Percentiles rank a stretch among this genome's conserved stretches.
Conservation (phyloP, 2,113 vertebrate genomes). For the Trogon surrucura region DNA sequence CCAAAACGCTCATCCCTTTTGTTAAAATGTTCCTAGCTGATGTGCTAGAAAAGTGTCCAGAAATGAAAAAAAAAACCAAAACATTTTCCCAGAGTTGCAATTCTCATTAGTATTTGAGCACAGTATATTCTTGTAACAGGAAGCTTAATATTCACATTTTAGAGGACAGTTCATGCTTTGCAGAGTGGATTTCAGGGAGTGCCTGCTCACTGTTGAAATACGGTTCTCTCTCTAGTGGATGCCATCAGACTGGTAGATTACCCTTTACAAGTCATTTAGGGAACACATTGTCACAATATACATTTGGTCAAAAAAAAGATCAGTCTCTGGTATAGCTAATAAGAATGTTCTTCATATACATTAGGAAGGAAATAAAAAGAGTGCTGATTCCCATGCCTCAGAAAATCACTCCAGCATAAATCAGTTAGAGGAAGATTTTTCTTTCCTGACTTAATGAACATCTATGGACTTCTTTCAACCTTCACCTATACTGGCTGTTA, state of each 20-base stretch:
- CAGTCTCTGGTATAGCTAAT: constrained; percentile 1
- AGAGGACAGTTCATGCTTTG: constrained; percentile 2
- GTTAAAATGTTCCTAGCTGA: constrained; percentile 39
- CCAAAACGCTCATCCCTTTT: constrained; percentile 38
- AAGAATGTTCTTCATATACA: background rate
- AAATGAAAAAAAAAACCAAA: constrained; percentile 21
- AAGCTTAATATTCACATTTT: background rate
- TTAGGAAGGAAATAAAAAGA: background rate
- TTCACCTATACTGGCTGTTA: background rate
- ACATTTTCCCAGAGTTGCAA: background rate
- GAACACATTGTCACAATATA: background rate
- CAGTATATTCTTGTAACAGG: background rate
- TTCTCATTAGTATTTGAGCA: constrained; percentile 20
- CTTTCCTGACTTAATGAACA: background rate
- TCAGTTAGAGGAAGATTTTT: background rate
- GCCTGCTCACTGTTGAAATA: background rate
- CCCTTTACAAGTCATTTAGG: background rate
- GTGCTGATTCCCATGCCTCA: background rate
- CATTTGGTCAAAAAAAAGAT: background rate
- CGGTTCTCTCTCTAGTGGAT: background rate
- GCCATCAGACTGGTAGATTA: background rate
- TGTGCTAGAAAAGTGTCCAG: constrained; percentile 25
- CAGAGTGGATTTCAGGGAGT: background rate
- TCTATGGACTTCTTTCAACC: background rate
- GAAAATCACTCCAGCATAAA: background rate